A percentile compares a stretch with the other conserved stretches of the same genome.
Evolutionary conservation across 2,888 invertebrate genomes (phyloP).

Genomic region (Carterocephalus palaemon): DNA sequence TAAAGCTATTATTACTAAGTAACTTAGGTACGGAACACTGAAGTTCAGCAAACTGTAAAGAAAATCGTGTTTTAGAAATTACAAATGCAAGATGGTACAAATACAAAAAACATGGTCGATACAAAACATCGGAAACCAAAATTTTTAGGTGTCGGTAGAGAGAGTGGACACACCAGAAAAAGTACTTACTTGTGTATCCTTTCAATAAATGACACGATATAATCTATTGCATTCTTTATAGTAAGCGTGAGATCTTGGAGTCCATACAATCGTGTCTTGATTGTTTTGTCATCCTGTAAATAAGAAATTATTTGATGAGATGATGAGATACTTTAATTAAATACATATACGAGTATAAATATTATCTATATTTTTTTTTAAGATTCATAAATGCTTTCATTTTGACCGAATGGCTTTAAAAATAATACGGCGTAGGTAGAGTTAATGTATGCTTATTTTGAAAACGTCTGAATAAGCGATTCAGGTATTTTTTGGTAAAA

Average conservation of each 20-base stretch:
- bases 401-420: no score
- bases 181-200: constrained; percentile 63
- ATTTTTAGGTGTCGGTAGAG: no score
- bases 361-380: constrained; percentile 10
- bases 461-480: no score
- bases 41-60: constrained; percentile 64
- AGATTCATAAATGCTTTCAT: constrained; percentile 8
- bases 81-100: constrained; percentile 7
- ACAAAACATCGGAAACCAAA: neutral
- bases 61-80: no score
- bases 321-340: no score
- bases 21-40: constrained; percentile 68
- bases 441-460: no score
- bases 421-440: no score
- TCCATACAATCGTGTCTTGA: constrained; percentile 56
- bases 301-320: neutral
- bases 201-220: constrained; percentile 63
- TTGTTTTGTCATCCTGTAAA: constrained; percentile 65
- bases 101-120: neutral
- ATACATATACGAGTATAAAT: no score
- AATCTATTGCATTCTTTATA: constrained; percentile 69
- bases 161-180: neutral
- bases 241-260: constrained; percentile 71
- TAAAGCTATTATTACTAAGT: constrained; percentile 54
- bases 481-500: no score